Base-by-base conservation (phyloP, 2,888 invertebrate species). In the Lithosia quadra region DNA sequence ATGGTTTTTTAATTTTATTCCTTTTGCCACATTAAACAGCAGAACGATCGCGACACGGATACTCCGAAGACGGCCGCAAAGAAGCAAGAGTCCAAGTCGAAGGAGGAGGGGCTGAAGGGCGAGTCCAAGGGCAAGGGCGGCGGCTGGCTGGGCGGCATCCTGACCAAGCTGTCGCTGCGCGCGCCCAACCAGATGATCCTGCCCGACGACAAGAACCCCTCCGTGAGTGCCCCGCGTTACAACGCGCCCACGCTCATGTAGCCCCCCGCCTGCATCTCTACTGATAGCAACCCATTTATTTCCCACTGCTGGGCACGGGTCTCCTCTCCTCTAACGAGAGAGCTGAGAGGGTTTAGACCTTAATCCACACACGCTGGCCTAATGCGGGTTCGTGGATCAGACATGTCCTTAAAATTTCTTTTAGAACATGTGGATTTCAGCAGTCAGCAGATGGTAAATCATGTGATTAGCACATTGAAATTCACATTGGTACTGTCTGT, bases 131-230 rank as follows among this genome's bases (percentile, higher is more conserved):
- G 71, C 67, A 77, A 69, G 81, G 69, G 93, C 88, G 91, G 95
- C 73, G 97, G 98, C 68, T 98, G 98, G 98, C 97, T 99, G 86
- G 98, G 98, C 74, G 98, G 98, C 64, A 96, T 98, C 82, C 97
- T 98, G 95, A 97, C 96, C 90, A 98, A 98, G 91, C 95, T 98
- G 71, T 96, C 97, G 24, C 95, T 97, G 66, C 97, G 97, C 80
- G 97, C 98, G 59, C 98, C 98, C 92, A 99, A 98, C 95, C 98
- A 99, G 95, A 99, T 99, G 98, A 98, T 98, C 86, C 95, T 99
- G 80, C 99, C 99, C 0, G 99, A 99, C 93, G 99, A 99, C 93
- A 98, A 97, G 90, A 97, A 99, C 95, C 98, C 98, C 75, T 95
- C 97, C 75, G 98, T 98, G 95, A 96, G 96, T 95, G 78, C 24